Base-by-base conservation (phyloP, 2,888 invertebrate genomes). In the Cheilosia vulpina region DNA sequence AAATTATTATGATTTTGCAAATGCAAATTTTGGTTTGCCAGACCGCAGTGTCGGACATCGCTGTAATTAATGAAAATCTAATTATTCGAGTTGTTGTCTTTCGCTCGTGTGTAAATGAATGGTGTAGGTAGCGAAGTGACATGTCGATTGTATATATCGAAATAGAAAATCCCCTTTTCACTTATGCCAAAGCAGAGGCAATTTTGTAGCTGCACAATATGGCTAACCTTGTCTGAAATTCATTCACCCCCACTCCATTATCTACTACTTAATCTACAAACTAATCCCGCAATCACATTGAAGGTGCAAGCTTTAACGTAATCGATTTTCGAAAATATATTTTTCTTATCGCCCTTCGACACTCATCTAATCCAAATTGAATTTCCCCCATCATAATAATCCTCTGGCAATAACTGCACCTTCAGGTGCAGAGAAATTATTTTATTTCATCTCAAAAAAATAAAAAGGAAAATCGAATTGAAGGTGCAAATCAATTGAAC, bases 331-430 rank as follows among this genome's bases (percentile, higher is more conserved):
- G 38, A 47, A 17, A 47, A 47, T 9, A 1, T 52, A 45, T 52
- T 52, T 31, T 50, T 24, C 72, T 63, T 73, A 73, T 73, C 72
- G 45, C 52, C 38, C 50, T 47, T 31, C 38, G 19, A 15, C 75
- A 75, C 57, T 57, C 57, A 50, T 58, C 75, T 65, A 66, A 75
- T 65, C 75, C 57, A 75, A 75, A 75, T 75, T 75, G 75, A 57
- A 75, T 75, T 75, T 75, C 27, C 17, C n/a, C 45, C 47, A n/a
- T n/a, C 34, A 34, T 19, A 65, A 57, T 75, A 55, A 43, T 9
- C 65, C 57, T 50, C 65, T 63, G 53, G n/a, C 73, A 9, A 43
- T 27, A 57, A 65, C 45, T 75, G 63, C 57, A 57, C 21, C 57
- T 75, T 50, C 73, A 75, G 62, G 73, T 75, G 73, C 73, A 75